Conservation (phyloP, 2,888 invertebrate species). For the Coenonympha glycerion region DNA sequence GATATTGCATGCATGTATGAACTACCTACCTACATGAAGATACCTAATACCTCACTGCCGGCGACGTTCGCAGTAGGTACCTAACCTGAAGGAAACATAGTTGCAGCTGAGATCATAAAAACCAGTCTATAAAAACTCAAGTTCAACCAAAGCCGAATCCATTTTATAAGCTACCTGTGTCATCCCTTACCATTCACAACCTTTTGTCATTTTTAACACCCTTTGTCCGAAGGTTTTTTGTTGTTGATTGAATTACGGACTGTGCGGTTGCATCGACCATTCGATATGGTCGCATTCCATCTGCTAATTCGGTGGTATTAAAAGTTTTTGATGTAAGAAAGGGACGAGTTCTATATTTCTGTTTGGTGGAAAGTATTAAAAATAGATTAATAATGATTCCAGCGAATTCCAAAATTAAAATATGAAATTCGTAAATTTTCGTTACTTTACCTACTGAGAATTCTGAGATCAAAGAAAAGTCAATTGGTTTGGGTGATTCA, state of each 20-base stretch:
- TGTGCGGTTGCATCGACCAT: conserved; percentile 62
- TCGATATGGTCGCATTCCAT: conserved; percentile 66
- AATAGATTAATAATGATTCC: background rate
- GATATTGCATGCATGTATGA: too few species aligned
- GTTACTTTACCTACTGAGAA: too few species aligned
- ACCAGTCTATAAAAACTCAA: conserved; percentile 6
- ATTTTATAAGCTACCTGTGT: conserved; percentile 62
- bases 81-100: too few species aligned
- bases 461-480: too few species aligned
- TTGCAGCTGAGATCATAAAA: too few species aligned
- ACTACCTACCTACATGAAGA: too few species aligned
- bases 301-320: conserved; percentile 60
- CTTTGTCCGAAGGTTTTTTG: conserved; percentile 59
- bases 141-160: conserved; percentile 33
- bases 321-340: conserved; percentile 7
- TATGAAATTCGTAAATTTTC: too few species aligned
- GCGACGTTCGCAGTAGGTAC: too few species aligned
- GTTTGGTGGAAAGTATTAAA: background rate
- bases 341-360: background rate
- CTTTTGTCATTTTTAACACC: conserved; percentile 54
- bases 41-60: too few species aligned
- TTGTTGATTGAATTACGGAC: conserved; percentile 61
- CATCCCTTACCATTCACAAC: conserved; percentile 64
- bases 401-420: too few species aligned
- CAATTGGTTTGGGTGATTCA: too few species aligned